Evolutionary conservation across 2,888 invertebrate genomes (phyloP), one percentile per base, ranked within the genome.

Genomic region (Elmis aenea): DNA sequence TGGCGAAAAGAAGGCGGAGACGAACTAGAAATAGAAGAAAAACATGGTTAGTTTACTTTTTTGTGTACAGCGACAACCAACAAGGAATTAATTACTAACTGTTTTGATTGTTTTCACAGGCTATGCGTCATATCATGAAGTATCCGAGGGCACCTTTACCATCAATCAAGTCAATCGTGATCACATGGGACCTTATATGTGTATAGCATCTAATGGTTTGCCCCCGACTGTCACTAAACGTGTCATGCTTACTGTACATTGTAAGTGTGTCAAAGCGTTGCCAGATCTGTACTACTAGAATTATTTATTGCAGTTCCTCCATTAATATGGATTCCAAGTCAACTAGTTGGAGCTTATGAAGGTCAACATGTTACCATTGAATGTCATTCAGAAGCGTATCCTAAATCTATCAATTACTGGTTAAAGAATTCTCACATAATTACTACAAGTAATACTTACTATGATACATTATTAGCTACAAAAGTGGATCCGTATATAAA

Each of bases 171-270:
- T 85, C 26, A 83, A 77, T 50, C 71, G 87, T 44, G 80, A 83
- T 40, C 83, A 87, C 59, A 88, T 88, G 75, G 87, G 86, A 5
- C 81, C 85, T 20, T 86, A 85, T 61, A 68, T 86, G 15, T 87
- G 87, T 63, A 86, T 87, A 46, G 87, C 87, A 1, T 83, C 84
- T 21, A 88, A 88, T 58, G 87, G 87, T 5, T 81, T 87, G 9
- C 91, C 90, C 6, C 91, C 91, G 1, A 84, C 88, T 16, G 86
- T 90, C 51, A 89, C 89, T 76, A 90, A 90, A 67, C 71, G 90
- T 58, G 89, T 91, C 56, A 84, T 84, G 72, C 77, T 91, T 31
- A 84, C 85, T 30, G 85, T 87, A 10, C 84, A 87, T 64, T 88
- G 86, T 87, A 61, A 65, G 73, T 70, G 47, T 0, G n/a, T n/a